Conservation (phyloP, 2,888 invertebrate species). For the Flexamia atlantica region DNA sequence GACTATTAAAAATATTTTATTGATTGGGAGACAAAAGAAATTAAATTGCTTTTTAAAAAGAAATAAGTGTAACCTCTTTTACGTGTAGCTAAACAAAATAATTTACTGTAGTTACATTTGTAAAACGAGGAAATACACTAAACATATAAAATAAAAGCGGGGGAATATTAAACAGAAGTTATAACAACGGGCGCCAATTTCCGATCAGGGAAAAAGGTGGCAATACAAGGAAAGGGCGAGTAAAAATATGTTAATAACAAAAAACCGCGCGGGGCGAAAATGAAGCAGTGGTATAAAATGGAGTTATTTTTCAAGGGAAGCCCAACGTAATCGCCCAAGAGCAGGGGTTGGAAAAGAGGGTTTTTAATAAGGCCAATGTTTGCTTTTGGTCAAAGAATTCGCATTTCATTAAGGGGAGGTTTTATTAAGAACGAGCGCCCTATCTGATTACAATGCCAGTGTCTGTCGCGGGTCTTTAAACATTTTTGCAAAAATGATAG, state of each 20-base stretch:
- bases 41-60: too few species aligned
- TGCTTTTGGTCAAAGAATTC: conserved; percentile 61
- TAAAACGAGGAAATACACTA: too few species aligned
- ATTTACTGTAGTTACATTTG: too few species aligned
- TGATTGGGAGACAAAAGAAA: too few species aligned
- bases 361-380: conserved; percentile 62
- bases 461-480: conserved; percentile 24
- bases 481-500: conserved; percentile 17
- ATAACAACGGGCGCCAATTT: neutral
- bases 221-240: neutral
- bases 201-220: neutral
- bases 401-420: conserved; percentile 60
- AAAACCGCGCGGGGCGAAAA: conserved; percentile 41
- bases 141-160: neutral
- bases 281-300: conserved; percentile 57
- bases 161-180: neutral
- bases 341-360: conserved; percentile 26
- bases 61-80: too few species aligned
- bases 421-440: conserved; percentile 53
- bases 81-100: too few species aligned
- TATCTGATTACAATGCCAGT: conserved; percentile 54
- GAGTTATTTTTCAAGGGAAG: conserved; percentile 56
- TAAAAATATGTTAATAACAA: conserved; percentile 49
- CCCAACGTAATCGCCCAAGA: conserved; percentile 26
- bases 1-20: too few species aligned